Base-by-base conservation (phyloP, 2,113 vertebrate genomes). In the Albula goreensis region DNA sequence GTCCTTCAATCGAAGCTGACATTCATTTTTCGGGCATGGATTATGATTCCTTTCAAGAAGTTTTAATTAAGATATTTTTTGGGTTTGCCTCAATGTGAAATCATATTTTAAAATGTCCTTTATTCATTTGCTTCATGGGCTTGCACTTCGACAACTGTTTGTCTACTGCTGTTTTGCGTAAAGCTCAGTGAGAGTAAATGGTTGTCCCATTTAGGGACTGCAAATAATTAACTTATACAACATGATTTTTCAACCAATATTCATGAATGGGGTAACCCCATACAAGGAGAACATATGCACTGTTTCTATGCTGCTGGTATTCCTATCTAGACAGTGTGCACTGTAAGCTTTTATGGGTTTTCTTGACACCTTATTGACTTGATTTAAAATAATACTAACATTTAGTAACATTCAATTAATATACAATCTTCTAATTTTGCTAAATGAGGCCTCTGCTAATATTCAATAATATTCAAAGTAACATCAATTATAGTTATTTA, bases 1-100 rank as follows among this genome's bases (percentile, higher is more conserved):
- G 83, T 89, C 87, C 90, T 90, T 91, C 86, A 86, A 7, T 70
- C 12, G 19, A 7, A 31, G 22, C 22, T n/a, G n/a, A 74, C 70
- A 74, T 5, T 5, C n/a, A 74, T 74, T 22, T 31, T n/a, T 9
- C 70, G 31, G n/a, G 4, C 60, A 66, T 19, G 22, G 60, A 66
- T 22, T 22, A 19, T 2, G 4, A 66, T 22, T 19, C 60, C 3
- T 66, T 9, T 5, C 22, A 19, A 63, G 9, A 66, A 66, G 2
- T 19, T 19, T 22, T 25, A 31, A 11, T 8, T 0, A 70, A 7
- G 63, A 5, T 70, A 2, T 70, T n/a, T n/a, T 70, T 70, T n/a
- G 22, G 63, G 4, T 3, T 70, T 8, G 2, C 17, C 22, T 31
- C 70, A 74, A 31, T 31, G 31, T 74, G 5, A 10, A 31, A 25